Evolutionary conservation across 1,140 invertebrate genomes (phyloP), one percentile per base, ranked within the genome.

Genomic region (Eueides isabella): DNA sequence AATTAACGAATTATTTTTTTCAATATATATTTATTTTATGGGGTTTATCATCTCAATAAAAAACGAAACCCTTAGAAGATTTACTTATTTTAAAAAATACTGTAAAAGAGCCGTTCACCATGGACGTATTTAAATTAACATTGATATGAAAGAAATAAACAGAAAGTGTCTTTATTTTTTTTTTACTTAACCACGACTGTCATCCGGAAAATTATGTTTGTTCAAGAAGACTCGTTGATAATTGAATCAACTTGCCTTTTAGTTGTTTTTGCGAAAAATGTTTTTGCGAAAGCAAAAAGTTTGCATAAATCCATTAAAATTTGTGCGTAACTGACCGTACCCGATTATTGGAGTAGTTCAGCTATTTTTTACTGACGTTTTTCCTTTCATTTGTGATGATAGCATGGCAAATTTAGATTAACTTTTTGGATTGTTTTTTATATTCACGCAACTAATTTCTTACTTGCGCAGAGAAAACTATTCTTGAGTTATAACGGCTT

Each of bases 171-270:
- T n/a, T n/a, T n/a, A n/a, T n/a, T n/a, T n/a, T n/a, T n/a, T n/a
- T n/a, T 55, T 11, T 26, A 16, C 16, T 55, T 6, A 55, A 11
- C 48, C 48, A 55, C 12, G 48, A 26, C 48, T 11, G 48, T 23
- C 7, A 55, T 6, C 41, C 41, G 41, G 6, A 55, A 55, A 55
- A 55, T 23, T 11, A 2, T 23, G 48, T 55, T 55, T 55, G 48
- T 55, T 55, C 26, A 55, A 55, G 48, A 55, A 26, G n/a, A 55
- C 26, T 55, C 2, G 9, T 55, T 55, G 48, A 55, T 55, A 55
- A 12, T 55, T 26, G 48, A 23, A 55, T 55, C 19, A 26, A 55
- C 48, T 55, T 55, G 2, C 19, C 48, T 55, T 55, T 55, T 55
- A 55, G 19, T 55, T 55, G 9, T 55, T 55, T 26, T 55, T 55